Percentiles rank a stretch among this genome's conserved stretches.
phyloP scores from a whole-genome alignment of 2,113 vertebrate species.

The Grallaria varia region DNA sequence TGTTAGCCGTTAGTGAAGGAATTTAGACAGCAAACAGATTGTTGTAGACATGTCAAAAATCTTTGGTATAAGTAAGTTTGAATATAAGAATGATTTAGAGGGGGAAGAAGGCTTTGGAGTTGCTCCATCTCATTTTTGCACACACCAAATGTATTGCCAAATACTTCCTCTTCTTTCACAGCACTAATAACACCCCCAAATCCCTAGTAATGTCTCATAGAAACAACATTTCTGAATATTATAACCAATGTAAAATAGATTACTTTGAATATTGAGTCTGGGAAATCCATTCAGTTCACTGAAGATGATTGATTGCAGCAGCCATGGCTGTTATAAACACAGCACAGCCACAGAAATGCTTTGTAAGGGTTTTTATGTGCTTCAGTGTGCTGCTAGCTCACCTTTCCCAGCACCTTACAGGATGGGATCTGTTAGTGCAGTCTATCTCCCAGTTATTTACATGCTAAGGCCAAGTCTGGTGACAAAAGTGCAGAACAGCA shows the following conservation, averaged over 20 bases:
- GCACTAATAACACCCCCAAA: neutral
- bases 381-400: neutral
- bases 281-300: constrained; percentile 24
- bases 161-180: neutral
- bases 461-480: neutral
- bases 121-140: neutral
- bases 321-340: neutral
- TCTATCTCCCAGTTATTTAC: neutral
- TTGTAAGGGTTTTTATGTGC: neutral
- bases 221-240: constrained; percentile 18
- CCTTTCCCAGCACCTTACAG: neutral
- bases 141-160: neutral
- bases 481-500: neutral
- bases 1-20: neutral
- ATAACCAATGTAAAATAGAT: neutral
- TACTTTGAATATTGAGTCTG: neutral
- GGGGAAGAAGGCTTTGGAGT: neutral
- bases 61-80: neutral
- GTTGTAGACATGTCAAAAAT: neutral
- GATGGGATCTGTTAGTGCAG: neutral
- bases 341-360: neutral
- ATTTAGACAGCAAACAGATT: neutral
- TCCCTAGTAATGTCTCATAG: neutral
- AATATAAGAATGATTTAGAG: neutral
- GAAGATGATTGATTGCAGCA: neutral